Percentiles rank a stretch among this genome's conserved stretches.
These are phyloP conservation scores for Bufo bufo DNA, from an alignment of 2,113 vertebrate genomes.

Conservation along the genomic window DNA sequence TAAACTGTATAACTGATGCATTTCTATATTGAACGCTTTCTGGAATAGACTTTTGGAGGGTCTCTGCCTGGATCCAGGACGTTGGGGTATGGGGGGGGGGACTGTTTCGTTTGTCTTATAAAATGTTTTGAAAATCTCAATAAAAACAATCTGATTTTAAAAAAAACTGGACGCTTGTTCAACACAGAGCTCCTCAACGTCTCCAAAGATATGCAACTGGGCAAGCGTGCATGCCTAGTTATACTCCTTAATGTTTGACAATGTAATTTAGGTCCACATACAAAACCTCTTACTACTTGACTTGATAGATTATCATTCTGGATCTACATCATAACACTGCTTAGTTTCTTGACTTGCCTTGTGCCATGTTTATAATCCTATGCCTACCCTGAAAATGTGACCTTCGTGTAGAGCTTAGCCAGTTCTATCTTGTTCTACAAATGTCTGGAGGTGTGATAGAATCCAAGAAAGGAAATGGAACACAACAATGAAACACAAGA, in stretches of 20 bases:
- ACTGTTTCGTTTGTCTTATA: no score
- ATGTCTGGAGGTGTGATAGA: background rate
- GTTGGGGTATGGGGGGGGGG: no score
- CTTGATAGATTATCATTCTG: background rate
- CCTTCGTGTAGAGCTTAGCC: background rate
- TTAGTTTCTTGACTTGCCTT: background rate
- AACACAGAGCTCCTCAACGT: background rate
- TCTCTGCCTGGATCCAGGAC: no score
- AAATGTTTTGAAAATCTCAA: no score
- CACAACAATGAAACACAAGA: no score
- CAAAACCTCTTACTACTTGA: background rate
- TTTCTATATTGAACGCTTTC: no score
- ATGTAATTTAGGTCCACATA: background rate
- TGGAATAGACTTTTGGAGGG: no score
- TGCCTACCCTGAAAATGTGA: background rate
- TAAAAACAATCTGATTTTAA: no score
- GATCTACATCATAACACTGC: background rate
- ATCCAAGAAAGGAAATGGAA: no score
- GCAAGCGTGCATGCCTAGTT: background rate
- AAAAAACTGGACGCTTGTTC: no score
- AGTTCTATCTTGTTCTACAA: background rate
- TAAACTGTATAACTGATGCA: no score
- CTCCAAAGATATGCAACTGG: background rate
- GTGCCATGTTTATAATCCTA: background rate
- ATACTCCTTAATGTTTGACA: no score